These are phyloP conservation scores for Anoura caudifer DNA, from an alignment of 2,113 vertebrate genomes.

Conservation along the genomic window DNA sequence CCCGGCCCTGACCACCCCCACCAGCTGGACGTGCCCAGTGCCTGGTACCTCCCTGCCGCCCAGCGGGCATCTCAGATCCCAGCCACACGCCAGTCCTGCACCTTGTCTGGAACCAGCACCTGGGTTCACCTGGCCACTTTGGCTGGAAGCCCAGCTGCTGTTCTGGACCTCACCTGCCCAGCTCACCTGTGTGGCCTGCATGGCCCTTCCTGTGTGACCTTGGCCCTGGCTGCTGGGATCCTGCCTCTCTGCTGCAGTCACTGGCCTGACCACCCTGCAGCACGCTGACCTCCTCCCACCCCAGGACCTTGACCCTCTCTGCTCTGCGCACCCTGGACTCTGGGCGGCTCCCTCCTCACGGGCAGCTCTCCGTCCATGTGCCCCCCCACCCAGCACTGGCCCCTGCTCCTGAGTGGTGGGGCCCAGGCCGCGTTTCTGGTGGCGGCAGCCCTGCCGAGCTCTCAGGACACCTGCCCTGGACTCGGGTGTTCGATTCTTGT, in stretches of 20 bases:
- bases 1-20: not conserved
- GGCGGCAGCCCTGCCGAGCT: accelerated
- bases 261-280: not conserved
- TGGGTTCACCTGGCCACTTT: accelerated
- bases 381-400: not conserved
- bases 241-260: not conserved
- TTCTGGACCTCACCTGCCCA: not conserved
- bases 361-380: accelerated
- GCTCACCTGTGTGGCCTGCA: not conserved
- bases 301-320: not conserved
- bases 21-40: not conserved
- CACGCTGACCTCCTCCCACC: not conserved
- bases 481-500: not conserved
- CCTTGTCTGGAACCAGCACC: not conserved
- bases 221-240: not conserved
- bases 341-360: not conserved
- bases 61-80: not conserved
- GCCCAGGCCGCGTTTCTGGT: accelerated
- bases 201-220: too few relatives aligned
- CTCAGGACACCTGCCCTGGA: accelerated
- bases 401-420: accelerated
- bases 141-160: not conserved
- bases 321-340: accelerated
- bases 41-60: not conserved
- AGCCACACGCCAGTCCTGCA: accelerated